Percentiles rank a stretch among this genome's conserved stretches.
Conservation (phyloP, 2,888 invertebrate species). For the Polia nebulosa region DNA sequence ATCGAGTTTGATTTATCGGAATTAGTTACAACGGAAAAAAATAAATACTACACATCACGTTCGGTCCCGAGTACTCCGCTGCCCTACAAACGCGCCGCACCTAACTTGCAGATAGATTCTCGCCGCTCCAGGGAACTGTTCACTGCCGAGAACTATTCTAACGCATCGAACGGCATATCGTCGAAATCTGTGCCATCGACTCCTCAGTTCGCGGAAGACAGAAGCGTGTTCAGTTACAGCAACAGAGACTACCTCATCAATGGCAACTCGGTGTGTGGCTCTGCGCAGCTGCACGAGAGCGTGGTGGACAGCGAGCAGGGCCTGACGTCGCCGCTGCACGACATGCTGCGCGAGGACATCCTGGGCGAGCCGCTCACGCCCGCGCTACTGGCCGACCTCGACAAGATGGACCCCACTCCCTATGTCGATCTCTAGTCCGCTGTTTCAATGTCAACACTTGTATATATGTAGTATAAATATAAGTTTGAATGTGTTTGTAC, state of each 20-base stretch:
- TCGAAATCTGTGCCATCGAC: constrained; percentile 95
- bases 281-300: constrained; percentile 75
- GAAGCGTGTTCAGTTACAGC: constrained; percentile 91
- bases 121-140: constrained; percentile 83
- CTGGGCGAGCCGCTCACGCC: constrained; percentile 82
- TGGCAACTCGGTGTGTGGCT: constrained; percentile 89
- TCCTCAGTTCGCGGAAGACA: constrained; percentile 91
- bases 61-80: constrained; percentile 94
- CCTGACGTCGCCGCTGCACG: constrained; percentile 83
- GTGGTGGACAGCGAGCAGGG: constrained; percentile 79
- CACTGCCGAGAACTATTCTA: constrained; percentile 77
- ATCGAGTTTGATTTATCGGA: constrained; percentile 87
- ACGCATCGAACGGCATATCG: constrained; percentile 87
- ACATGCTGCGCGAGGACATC: constrained; percentile 86
- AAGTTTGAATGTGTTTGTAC: constrained; percentile 82
- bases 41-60: constrained; percentile 90
- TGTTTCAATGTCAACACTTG: constrained; percentile 70
- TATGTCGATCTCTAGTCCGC: constrained; percentile 89
- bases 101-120: constrained; percentile 83
- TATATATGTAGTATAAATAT: constrained; percentile 76
- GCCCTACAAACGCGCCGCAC: constrained; percentile 86
- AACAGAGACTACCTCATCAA: constrained; percentile 92
- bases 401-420: constrained; percentile 85
- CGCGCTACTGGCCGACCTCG: constrained; percentile 86
- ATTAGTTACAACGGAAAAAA: constrained; percentile 80